Evolutionary conservation across 2,888 invertebrate species (phyloP).

Genomic region (Brenthis ino): DNA sequence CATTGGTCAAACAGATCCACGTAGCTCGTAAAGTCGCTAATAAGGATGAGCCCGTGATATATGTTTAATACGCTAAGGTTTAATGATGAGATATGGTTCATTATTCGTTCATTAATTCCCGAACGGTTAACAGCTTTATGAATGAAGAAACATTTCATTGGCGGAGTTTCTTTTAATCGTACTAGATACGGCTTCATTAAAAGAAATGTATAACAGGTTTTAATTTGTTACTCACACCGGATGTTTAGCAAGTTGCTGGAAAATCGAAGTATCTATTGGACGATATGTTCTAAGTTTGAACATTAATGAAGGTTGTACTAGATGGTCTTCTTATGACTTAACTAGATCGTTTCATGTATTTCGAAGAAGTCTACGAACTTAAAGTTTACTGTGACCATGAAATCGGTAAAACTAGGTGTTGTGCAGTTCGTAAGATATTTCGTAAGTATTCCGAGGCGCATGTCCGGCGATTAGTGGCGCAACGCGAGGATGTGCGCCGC

Average conservation of each 20-base stretch:
- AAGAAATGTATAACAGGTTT: conserved; percentile 35
- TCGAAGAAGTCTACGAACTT: background rate
- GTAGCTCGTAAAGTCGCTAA: conserved; percentile 45
- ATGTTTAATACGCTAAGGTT: conserved; percentile 36
- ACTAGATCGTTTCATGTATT: background rate
- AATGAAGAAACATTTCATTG: conserved; percentile 35
- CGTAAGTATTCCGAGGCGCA: conserved; percentile 70
- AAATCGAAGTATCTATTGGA: conserved; percentile 28
- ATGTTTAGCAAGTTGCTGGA: conserved; percentile 36
- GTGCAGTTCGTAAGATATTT: conserved; percentile 45
- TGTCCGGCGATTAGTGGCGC: conserved; percentile 78
- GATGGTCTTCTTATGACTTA: background rate
- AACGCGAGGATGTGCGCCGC: conserved; percentile 75
- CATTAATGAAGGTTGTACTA: conserved; percentile 3
- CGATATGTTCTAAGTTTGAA: conserved; percentile 3
- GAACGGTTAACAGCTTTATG: conserved; percentile 38
- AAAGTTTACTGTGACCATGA: conserved; percentile 32
- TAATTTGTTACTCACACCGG: conserved; percentile 30
- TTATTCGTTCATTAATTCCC: conserved; percentile 37
- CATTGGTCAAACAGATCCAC: conserved; percentile 47
- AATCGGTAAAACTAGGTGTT: conserved; percentile 27
- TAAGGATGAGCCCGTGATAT: conserved; percentile 45
- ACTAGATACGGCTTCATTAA: conserved; percentile 38
- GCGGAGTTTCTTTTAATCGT: conserved; percentile 35
- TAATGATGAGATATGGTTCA: conserved; percentile 36